Evolutionary conservation across 1,140 invertebrate species (phyloP), one percentile per base, ranked within the genome.

Genomic region (Cotesia glomerata): DNA sequence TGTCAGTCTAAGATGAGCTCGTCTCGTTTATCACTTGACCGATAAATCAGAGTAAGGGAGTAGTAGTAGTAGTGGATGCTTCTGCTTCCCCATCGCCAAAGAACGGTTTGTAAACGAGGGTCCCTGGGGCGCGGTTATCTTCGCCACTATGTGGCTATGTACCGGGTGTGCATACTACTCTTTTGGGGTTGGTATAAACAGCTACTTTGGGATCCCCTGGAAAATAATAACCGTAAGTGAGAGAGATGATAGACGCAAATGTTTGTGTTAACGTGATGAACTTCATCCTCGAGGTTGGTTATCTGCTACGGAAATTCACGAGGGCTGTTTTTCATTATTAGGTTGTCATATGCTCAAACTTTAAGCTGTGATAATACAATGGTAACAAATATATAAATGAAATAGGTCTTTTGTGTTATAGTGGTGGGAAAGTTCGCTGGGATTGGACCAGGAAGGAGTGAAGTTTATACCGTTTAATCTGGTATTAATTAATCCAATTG

Each of bases 51-150:
- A 81, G 82, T 59, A 61, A 79, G 80, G 64, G 79, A 83, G 82
- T 82, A 79, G 80, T 83, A 79, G 64, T 78, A 83, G 82, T 82
- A 79, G 80, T 83, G 82, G 84, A 83, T 80, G 84, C 83, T 85
- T 83, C 80, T 80, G 84, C 83, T 85, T 83, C 80, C 82, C 83
- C 83, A 85, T 84, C 82, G 83, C 78, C 82, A 84, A 84, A 82
- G 83, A 84, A 82, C 81, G 77, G 80, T 85, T 83, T 81, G 82
- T 84, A 82, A 75, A 75, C 52, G 71, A 70, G 64, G 70, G 77
- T 83, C 81, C 81, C 82, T 69, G 78, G 84, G 81, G 83, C 84
- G 83, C 82, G 84, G 83, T 86, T 86, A 86, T 86, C 84, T 83
- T 82, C 80, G 80, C 79, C 26, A 26, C 26, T 26, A 77, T 83